Conservation (phyloP, 2,888 invertebrate species). For the Folsomia candida region DNA sequence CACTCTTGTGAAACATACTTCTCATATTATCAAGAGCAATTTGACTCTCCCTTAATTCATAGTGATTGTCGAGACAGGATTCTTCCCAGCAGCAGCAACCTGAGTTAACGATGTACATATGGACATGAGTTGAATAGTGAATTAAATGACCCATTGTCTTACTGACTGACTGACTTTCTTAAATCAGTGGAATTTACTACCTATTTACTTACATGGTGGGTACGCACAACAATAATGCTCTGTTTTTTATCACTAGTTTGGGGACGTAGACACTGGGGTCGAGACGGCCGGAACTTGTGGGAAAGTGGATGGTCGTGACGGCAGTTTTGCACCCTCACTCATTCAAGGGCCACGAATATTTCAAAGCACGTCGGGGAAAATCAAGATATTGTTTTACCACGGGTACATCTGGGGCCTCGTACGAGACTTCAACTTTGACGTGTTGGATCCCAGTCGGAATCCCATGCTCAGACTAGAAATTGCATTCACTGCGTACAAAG, state of each 20-base stretch:
- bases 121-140: no score
- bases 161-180: no score
- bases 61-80: no score
- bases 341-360: slow-evolving; percentile 35
- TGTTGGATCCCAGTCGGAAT: slow-evolving; percentile 41
- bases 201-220: neutral
- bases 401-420: slow-evolving; percentile 43
- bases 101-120: no score
- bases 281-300: slow-evolving; percentile 43
- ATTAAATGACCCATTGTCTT: no score
- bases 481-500: slow-evolving; percentile 38
- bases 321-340: slow-evolving; percentile 25
- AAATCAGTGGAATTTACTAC: no score
- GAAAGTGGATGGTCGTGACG: slow-evolving; percentile 39
- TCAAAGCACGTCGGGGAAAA: slow-evolving; percentile 33
- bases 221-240: no score
- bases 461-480: slow-evolving; percentile 36
- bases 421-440: slow-evolving; percentile 41
- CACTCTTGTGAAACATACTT: no score
- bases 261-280: slow-evolving; percentile 29
- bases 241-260: no score
- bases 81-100: no score
- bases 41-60: no score
- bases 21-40: no score
- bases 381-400: slow-evolving; percentile 40